phyloP scores from a whole-genome alignment of 1,140 invertebrate species.

The Drusus annulatus region DNA sequence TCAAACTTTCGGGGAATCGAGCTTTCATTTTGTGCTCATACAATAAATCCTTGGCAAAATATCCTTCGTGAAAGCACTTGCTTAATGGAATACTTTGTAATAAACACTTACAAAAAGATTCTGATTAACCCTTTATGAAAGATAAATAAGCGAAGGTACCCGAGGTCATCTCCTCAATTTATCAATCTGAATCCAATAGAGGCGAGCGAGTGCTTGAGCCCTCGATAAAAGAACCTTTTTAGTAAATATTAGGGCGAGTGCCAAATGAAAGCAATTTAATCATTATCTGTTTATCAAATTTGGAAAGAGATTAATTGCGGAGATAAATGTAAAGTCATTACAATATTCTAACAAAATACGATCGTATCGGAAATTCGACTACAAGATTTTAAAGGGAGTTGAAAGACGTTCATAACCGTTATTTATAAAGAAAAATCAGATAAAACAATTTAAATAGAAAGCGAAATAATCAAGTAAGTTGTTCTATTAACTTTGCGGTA shows the following conservation, averaged over 20 bases:
- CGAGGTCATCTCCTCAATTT: constrained; percentile 29
- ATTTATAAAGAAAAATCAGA: no score
- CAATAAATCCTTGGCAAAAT: no score
- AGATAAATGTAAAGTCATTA: constrained; percentile 34
- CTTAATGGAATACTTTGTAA: not conserved
- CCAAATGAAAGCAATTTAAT: constrained; percentile 32
- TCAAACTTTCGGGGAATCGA: no score
- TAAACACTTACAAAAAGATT: constrained; percentile 10
- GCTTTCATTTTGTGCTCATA: no score
- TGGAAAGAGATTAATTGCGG: constrained; percentile 1
- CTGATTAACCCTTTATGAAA: constrained; percentile 30
- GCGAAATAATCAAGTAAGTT: no score
- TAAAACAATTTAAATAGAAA: no score
- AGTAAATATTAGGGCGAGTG: constrained; percentile 14
- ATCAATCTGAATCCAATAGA: constrained; percentile 27
- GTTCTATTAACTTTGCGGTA: no score
- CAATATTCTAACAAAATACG: constrained; percentile 8
- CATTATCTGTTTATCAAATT: constrained; percentile 36
- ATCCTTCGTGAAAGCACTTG: no score
- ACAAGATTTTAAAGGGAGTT: no score
- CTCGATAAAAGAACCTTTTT: constrained; percentile 1
- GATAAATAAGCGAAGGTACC: constrained; percentile 26
- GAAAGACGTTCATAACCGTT: no score
- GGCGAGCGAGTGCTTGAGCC: no score
- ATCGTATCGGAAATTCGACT: not conserved